Percentiles rank a stretch among this genome's conserved stretches.
phyloP scores from a whole-genome alignment of 2,113 vertebrate species.

The Hiodon tergisus region DNA sequence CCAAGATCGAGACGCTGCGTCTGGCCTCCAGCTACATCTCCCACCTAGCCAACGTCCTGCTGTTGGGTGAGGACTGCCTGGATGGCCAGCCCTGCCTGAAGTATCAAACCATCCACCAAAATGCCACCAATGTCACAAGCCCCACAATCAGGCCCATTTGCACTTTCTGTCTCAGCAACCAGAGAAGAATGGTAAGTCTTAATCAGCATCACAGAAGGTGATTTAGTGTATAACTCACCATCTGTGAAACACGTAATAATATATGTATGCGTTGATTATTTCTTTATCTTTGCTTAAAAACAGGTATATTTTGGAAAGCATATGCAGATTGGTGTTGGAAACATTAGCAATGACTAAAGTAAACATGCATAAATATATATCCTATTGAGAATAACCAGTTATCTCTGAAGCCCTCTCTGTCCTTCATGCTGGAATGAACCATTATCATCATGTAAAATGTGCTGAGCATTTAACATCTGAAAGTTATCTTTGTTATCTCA shows the following conservation, averaged over 20 bases:
- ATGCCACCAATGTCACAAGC: constrained; percentile 37
- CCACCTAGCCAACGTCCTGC: constrained; percentile 78
- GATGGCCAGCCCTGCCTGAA: constrained; percentile 68
- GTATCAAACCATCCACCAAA: constrained; percentile 55
- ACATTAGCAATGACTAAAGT: too few species aligned
- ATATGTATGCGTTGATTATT: not conserved
- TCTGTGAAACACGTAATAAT: not conserved
- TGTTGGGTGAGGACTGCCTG: constrained; percentile 61
- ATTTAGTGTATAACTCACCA: not conserved
- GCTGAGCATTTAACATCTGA: not conserved
- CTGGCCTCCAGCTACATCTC: constrained; percentile 83
- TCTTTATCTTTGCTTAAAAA: too few species aligned
- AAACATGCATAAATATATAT: too few species aligned
- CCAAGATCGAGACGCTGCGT: constrained; percentile 85
- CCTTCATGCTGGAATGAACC: not conserved
- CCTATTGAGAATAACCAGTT: not conserved
- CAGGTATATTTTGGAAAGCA: too few species aligned
- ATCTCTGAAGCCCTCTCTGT: not conserved
- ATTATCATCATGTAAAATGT: not conserved
- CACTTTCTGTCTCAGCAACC: constrained; percentile 84
- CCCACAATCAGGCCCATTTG: constrained; percentile 71
- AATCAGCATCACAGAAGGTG: not conserved
- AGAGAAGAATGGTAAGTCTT: constrained; percentile 74
- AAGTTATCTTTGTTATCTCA: not conserved
- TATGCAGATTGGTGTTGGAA: too few species aligned